A percentile compares a stretch with the other conserved stretches of the same genome.
Conservation (phyloP, 1,140 invertebrate species). For the Drosophila rufa region DNA sequence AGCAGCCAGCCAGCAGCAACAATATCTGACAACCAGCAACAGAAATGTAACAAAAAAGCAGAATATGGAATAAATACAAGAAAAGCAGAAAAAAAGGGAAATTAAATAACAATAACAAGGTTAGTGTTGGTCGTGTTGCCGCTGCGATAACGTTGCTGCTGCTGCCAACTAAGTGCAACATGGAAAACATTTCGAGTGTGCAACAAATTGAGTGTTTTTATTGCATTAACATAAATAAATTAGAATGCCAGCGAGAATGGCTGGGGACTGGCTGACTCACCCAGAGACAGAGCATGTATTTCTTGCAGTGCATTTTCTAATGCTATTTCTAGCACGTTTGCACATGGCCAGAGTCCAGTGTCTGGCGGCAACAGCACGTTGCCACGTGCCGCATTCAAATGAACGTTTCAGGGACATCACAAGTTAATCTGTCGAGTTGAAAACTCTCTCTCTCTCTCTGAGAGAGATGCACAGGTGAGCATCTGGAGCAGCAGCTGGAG, state of each 20-base stretch:
- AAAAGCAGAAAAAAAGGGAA: slow-evolving; percentile 60
- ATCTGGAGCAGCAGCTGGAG: slow-evolving; percentile 8
- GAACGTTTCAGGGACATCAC: background rate
- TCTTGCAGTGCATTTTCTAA: slow-evolving; percentile 15
- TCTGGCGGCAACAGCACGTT: slow-evolving; percentile 23
- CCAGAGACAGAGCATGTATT: slow-evolving; percentile 24
- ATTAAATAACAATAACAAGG: slow-evolving; percentile 83
- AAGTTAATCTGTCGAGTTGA: slow-evolving; percentile 18
- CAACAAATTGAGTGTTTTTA: slow-evolving; percentile 80
- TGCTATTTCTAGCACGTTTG: slow-evolving; percentile 37
- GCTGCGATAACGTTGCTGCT: slow-evolving; percentile 32
- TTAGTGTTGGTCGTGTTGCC: slow-evolving; percentile 59
- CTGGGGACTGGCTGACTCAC: slow-evolving; percentile 56
- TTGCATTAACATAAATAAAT: slow-evolving; percentile 84
- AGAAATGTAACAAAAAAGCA: slow-evolving; percentile 49
- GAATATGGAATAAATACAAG: slow-evolving; percentile 33
- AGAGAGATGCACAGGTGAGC: slow-evolving; percentile 19
- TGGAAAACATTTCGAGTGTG: slow-evolving; percentile 59
- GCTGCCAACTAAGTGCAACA: slow-evolving; percentile 38
- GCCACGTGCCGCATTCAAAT: slow-evolving; percentile 49
- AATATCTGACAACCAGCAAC: slow-evolving; percentile 44
- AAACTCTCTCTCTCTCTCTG: too few species aligned
- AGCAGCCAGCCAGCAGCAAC: slow-evolving; percentile 26
- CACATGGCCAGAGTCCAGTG: slow-evolving; percentile 5
- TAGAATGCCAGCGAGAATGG: slow-evolving; percentile 54